Evolutionary conservation across 2,888 invertebrate genomes (phyloP).

Genomic region (Ennomos fuscantarius): DNA sequence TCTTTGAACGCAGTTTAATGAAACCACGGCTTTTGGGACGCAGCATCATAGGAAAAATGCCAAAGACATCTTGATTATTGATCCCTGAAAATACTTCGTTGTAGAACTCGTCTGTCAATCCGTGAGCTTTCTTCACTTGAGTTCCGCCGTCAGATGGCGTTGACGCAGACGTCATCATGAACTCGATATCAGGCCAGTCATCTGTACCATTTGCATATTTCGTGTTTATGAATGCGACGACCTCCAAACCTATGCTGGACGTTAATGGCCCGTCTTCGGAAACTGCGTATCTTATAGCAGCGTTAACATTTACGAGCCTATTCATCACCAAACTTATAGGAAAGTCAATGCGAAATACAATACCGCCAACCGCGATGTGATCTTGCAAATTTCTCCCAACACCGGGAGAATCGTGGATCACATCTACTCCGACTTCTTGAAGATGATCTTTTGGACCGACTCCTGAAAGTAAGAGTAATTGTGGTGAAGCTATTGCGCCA

Average conservation of each 20-base stretch:
- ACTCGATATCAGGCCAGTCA: slow-evolving; percentile 97
- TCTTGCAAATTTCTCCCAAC: slow-evolving; percentile 95
- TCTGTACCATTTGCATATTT: slow-evolving; percentile 94
- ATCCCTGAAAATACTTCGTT: slow-evolving; percentile 90
- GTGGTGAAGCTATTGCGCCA: slow-evolving; percentile 96
- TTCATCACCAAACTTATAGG: slow-evolving; percentile 92
- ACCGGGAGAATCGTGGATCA: slow-evolving; percentile 91
- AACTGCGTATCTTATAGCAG: slow-evolving; percentile 92
- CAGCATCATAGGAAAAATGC: slow-evolving; percentile 95
- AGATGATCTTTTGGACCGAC: slow-evolving; percentile 92
- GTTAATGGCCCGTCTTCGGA: slow-evolving; percentile 95
- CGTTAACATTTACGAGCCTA: slow-evolving; percentile 92
- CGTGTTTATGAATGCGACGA: slow-evolving; percentile 94
- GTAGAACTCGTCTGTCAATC: slow-evolving; percentile 92
- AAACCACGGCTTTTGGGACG: slow-evolving; percentile 94
- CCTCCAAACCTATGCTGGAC: slow-evolving; percentile 94
- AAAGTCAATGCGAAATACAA: slow-evolving; percentile 92
- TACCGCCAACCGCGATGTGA: slow-evolving; percentile 94
- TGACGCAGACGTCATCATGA: slow-evolving; percentile 94
- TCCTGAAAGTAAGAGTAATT: slow-evolving; percentile 96
- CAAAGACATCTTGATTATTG: slow-evolving; percentile 90
- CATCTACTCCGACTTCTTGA: slow-evolving; percentile 88
- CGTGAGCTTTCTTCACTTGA: slow-evolving; percentile 92
- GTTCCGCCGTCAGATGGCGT: slow-evolving; percentile 94
- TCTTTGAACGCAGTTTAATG: slow-evolving; percentile 88